Conservation (phyloP, 2,888 invertebrate species). For the Horisme vitalbata region DNA sequence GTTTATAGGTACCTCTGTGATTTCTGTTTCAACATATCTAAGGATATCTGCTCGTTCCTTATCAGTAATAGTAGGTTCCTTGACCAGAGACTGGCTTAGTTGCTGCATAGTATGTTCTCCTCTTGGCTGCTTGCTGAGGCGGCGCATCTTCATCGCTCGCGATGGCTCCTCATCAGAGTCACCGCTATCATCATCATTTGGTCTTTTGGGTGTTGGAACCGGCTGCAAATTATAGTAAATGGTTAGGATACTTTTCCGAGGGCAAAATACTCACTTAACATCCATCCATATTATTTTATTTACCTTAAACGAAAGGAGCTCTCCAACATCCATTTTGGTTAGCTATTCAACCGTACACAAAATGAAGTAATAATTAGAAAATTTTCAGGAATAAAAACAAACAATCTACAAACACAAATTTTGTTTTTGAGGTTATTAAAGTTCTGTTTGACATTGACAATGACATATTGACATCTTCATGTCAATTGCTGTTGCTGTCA, state of each 20-base stretch:
- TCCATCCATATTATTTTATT: too few relatives aligned
- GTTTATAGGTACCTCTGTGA: slow-evolving; percentile 87
- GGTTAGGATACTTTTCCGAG: too few relatives aligned
- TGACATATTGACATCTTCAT: too few relatives aligned
- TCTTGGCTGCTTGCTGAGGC: slow-evolving; percentile 78
- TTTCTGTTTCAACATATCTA: slow-evolving; percentile 92
- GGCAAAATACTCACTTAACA: too few relatives aligned
- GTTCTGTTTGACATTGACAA: background rate
- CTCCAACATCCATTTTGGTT: slow-evolving; percentile 73
- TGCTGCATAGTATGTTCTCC: slow-evolving; percentile 60
- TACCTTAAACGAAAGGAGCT: slow-evolving; percentile 78
- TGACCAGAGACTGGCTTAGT: slow-evolving; percentile 76
- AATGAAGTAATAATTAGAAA: too few relatives aligned
- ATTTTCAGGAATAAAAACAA: background rate
- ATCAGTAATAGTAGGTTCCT: slow-evolving; percentile 85
- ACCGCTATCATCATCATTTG: slow-evolving; percentile 85
- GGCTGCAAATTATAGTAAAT: too few relatives aligned
- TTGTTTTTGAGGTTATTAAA: background rate
- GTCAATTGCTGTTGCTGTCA: too few relatives aligned
- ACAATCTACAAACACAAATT: background rate
- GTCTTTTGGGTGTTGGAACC: slow-evolving; percentile 91
- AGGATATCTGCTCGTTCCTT: slow-evolving; percentile 91
- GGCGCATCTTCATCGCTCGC: slow-evolving; percentile 84
- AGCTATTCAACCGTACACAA: background rate
- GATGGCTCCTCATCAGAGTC: slow-evolving; percentile 86